Conservation (phyloP, 2,797 vertebrate species). For the Emydoidea blandingii region DNA sequence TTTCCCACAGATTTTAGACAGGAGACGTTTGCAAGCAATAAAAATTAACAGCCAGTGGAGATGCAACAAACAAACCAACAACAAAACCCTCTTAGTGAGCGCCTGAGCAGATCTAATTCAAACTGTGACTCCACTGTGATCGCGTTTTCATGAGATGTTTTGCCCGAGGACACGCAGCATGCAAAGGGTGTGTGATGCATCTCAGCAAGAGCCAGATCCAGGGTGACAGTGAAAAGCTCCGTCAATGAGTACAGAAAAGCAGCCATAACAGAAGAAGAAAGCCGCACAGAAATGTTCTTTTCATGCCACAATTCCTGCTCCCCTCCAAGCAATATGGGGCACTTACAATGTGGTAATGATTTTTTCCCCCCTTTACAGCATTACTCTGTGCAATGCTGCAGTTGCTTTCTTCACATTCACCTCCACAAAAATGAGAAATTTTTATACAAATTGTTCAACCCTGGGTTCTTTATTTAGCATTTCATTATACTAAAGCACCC, state of each 20-base stretch:
- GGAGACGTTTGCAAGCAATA: slow-evolving; percentile 63
- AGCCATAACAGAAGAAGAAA: neutral
- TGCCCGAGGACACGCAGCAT: slow-evolving; percentile 54
- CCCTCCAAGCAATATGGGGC: neutral
- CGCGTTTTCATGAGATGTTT: slow-evolving; percentile 60
- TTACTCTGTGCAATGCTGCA: neutral
- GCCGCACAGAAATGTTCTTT: neutral
- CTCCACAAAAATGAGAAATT: neutral
- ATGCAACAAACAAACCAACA: slow-evolving; percentile 61
- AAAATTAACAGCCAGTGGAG: slow-evolving; percentile 58
- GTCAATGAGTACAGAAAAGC: slow-evolving; percentile 10
- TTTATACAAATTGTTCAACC: neutral
- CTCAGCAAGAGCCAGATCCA: slow-evolving; percentile 51
- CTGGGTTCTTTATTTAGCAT: neutral
- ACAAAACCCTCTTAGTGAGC: neutral
- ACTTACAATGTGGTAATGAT: neutral
- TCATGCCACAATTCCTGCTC: accelerated
- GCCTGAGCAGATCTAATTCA: slow-evolving; percentile 58
- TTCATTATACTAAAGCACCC: neutral
- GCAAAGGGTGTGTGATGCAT: slow-evolving; percentile 56
- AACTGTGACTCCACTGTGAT: slow-evolving; percentile 59
- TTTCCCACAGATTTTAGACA: slow-evolving; percentile 54
- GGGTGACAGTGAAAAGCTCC: slow-evolving; percentile 35
- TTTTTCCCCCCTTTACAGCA: neutral
- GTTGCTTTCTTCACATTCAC: neutral